Percentiles rank a stretch among this genome's conserved stretches.
Evolutionary conservation across 2,797 vertebrate species (phyloP).

Genomic region (Siniperca undulata): DNA sequence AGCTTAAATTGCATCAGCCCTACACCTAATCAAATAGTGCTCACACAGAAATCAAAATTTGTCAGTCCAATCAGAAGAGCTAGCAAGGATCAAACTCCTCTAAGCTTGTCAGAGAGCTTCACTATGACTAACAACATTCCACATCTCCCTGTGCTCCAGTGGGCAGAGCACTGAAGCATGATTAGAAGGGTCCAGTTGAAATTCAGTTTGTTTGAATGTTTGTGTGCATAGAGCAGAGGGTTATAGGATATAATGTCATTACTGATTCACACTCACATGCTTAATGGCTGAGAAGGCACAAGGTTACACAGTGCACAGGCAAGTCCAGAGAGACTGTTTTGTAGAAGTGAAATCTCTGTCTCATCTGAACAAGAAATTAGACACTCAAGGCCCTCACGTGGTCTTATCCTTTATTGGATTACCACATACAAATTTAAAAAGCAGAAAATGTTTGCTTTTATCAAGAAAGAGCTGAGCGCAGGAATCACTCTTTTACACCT

Average conservation of each 20-base stretch:
- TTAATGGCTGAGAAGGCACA: constrained; percentile 85
- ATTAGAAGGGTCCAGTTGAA: constrained; percentile 71
- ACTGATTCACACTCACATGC: constrained; percentile 84
- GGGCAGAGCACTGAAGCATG: constrained; percentile 72
- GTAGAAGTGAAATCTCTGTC: constrained; percentile 54
- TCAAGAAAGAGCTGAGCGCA: constrained; percentile 60
- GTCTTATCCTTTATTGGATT: constrained; percentile 69
- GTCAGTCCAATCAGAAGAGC: constrained; percentile 68
- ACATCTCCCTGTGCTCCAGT: constrained; percentile 74
- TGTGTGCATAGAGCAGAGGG: constrained; percentile 66
- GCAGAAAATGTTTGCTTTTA: constrained; percentile 64
- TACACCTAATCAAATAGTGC: constrained; percentile 46
- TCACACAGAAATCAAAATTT: constrained; percentile 55
- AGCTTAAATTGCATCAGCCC: constrained; percentile 25
- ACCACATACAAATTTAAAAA: constrained; percentile 66
- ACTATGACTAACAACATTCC: constrained; percentile 81
- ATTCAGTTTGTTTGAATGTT: constrained; percentile 74
- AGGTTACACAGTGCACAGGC: constrained; percentile 72
- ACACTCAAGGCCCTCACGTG: constrained; percentile 53
- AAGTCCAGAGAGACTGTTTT: constrained; percentile 57
- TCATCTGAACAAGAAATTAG: constrained; percentile 59
- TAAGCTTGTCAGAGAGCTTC: constrained; percentile 74
- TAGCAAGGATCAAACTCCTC: constrained; percentile 64
- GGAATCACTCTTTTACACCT: constrained; percentile 66
- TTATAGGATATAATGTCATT: constrained; percentile 86